Base-by-base conservation (phyloP, 2,113 vertebrate species). In the Esox niger region DNA sequence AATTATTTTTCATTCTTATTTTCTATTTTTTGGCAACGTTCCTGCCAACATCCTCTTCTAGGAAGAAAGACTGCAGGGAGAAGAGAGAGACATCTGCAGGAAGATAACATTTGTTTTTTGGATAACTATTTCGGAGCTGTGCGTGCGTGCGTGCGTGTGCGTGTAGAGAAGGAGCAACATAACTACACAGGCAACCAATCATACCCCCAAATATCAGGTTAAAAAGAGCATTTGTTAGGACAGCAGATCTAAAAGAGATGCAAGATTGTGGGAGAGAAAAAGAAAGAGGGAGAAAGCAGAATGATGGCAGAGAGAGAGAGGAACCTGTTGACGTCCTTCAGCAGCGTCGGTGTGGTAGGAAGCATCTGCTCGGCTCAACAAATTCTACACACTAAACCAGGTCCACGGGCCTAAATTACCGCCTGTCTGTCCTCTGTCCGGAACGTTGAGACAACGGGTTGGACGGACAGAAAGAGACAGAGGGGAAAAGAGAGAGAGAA, bases 401-500 rank as follows among this genome's bases (percentile, higher is more conserved):
- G 27, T 59, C 27, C 15, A 31, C n/a, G 57, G 20, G 29, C 20
- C 29, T 59, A n/a, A n/a, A n/a, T n/a, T 13, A 26, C 5, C 11
- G 55, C 55, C 15, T 57, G 7, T 9, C 25, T 56, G 26, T 29
- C 10, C 15, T 57, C 26, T 57, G 57, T 30, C 29, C 20, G 57
- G 6, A 26, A 27, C 43, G 10, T 64, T 68, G 52, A 66, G 55
- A 62, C 47, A 59, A 57, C 1, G 43, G 6, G 23, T 2, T n/a
- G n/a, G 62, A 56, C 15, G 67, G 52, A 59, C 23, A 46, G 73
- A 64, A 35, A 23, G 20, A 57, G 17, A 54, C 21, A 57, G 58
- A 35, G 30, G 20, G 29, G n/a, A n/a, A n/a, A 27, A 54, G 7
- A 5, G 47, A 58, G 1, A 21, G 6, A 32, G 64, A 63, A 68